These are phyloP conservation scores for Dermochelys coriacea DNA, from an alignment of 2,797 vertebrate genomes.

Conservation along the genomic window DNA sequence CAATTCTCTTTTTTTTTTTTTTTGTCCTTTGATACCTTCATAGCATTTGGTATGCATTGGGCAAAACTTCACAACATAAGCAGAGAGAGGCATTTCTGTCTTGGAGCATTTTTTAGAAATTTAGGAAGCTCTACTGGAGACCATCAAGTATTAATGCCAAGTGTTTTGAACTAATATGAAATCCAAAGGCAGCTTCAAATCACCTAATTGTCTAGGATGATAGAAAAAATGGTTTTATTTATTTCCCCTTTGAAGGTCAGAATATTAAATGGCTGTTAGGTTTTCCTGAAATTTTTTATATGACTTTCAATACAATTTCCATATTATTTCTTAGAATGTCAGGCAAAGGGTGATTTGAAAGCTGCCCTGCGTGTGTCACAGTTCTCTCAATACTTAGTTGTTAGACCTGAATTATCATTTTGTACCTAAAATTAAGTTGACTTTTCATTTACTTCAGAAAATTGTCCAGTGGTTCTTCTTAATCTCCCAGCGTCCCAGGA, in stretches of 20 bases:
- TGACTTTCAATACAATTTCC: neutral
- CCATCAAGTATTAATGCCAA: neutral
- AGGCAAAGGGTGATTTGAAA: neutral
- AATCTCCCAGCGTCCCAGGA: neutral
- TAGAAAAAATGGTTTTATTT: neutral
- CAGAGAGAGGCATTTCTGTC: neutral
- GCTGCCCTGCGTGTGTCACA: neutral
- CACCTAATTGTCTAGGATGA: neutral
- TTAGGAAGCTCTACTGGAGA: neutral
- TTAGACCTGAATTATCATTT: neutral
- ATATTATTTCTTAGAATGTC: neutral
- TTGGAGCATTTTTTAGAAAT: neutral
- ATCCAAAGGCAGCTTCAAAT: neutral
- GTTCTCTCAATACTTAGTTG: neutral
- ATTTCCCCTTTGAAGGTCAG: neutral
- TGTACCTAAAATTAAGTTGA: neutral
- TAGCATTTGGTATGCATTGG: neutral
- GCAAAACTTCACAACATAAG: neutral
- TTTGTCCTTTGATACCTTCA: neutral
- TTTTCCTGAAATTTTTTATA: conserved; percentile 20
- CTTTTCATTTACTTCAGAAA: neutral
- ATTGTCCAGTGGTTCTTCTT: neutral
- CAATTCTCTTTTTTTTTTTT: neutral
- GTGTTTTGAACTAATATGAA: neutral
- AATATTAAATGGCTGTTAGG: neutral